Evolutionary conservation across 2,113 vertebrate species (phyloP), one percentile per base, ranked within the genome.

Genomic region (Pituophis catenifer): DNA sequence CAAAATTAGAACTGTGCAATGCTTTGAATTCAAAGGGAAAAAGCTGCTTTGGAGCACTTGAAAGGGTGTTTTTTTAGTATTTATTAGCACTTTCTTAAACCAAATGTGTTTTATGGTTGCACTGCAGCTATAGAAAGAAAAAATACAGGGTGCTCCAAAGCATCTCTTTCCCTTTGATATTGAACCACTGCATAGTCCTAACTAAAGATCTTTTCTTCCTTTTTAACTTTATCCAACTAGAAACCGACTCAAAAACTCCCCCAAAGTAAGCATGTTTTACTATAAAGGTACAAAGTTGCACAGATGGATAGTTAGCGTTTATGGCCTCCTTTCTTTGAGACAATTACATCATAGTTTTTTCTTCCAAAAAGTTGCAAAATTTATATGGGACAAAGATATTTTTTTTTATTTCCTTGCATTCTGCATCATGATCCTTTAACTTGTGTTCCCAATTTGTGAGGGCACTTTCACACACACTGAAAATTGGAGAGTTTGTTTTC

Each of bases 301-400:
- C 92, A 29, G 29, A 75, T 92, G 52, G 33, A 24, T 33, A 48
- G 29, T 54, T 55, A 70, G 52, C 24, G 0, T 88, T 53, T 53
- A 48, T 2, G n/a, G 48, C 26, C 33, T 89, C 6, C 24, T 26
- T 57, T 53, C 15, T 38, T 24, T 89, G 88, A 57, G 53, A 62
- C 21, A 59, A 62, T 81, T 53, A 1, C 48, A 38, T 90, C 93
- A 94, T 48, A 24, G 81, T 1, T 88, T 33, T 90, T 10, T 94
- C 38, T 88, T 13, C 44, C 87, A n/a, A 53, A 85, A 94, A 86
- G 7, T 54, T 92, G 90, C 38, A 93, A 94, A 88, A 85, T 13
- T n/a, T 85, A 94, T 58, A 24, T 94, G 88, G 38, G 15, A 59
- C 91, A 94, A 89, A 54, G 89, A 89, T 93, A 50, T 50, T 50